These are phyloP conservation scores for Acrocephalus kingi DNA, from an alignment of 2,113 vertebrate species.

Conservation along the genomic window DNA sequence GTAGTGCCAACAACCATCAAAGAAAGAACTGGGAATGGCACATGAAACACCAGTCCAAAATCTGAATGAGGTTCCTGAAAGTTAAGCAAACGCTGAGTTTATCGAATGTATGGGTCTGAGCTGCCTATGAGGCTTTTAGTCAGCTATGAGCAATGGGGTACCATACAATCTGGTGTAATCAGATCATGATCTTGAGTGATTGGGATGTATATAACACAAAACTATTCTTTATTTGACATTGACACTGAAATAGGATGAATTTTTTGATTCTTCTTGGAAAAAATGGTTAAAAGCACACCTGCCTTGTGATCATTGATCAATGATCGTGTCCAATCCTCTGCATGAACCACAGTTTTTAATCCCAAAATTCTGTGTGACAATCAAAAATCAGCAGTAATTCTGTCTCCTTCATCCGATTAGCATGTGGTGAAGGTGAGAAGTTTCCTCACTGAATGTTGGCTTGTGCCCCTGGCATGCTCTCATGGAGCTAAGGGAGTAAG, in stretches of 20 bases:
- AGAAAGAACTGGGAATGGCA: not conserved
- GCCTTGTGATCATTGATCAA: not conserved
- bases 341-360: not conserved
- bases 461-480: not conserved
- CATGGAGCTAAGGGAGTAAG: rapidly evolving
- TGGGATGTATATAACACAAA: not conserved
- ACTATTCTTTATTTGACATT: not conserved
- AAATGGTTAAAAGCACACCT: not conserved
- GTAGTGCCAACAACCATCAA: not conserved
- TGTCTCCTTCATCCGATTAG: not conserved
- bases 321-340: not conserved
- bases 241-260: not conserved
- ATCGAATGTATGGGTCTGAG: not conserved
- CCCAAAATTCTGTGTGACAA: rapidly evolving
- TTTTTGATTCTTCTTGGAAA: not conserved
- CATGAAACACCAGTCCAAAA: not conserved
- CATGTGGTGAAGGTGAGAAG: not conserved
- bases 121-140: not conserved
- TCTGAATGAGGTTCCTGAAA: not conserved
- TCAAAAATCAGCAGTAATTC: not conserved
- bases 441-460: not conserved
- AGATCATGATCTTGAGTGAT: not conserved
- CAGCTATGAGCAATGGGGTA: not conserved
- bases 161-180: not conserved
- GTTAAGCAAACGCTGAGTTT: not conserved